Conservation (phyloP, 2,888 invertebrate genomes). For the Papilio protenor region DNA sequence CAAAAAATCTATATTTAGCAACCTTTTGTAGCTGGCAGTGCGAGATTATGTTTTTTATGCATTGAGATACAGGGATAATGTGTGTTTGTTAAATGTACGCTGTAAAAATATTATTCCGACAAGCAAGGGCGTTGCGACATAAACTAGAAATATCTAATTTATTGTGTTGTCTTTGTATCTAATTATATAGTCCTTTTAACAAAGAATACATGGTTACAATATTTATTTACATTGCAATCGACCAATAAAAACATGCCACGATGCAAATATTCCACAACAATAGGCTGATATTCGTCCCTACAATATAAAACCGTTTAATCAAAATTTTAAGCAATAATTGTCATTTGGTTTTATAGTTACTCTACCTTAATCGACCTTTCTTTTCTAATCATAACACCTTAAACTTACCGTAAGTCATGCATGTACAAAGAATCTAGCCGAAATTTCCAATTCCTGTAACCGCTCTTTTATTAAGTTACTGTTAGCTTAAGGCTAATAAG, state of each 20-base stretch:
- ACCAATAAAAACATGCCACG: too few species aligned
- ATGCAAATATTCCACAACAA: too few species aligned
- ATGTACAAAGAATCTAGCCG: background rate
- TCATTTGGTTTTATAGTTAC: too few species aligned
- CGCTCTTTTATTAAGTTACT: background rate
- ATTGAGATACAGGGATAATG: background rate
- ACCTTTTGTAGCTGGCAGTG: conserved; percentile 24
- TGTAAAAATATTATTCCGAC: conserved; percentile 18
- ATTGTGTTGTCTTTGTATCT: background rate
- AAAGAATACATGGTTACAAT: too few species aligned
- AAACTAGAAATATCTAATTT: background rate
- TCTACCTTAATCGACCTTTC: too few species aligned
- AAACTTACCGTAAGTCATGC: background rate
- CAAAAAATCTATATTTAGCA: conserved; percentile 34
- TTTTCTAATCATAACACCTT: too few species aligned
- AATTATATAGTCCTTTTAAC: background rate
- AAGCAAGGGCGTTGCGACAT: background rate
- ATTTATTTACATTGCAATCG: too few species aligned
- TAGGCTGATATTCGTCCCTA: too few species aligned
- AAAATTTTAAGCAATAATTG: too few species aligned
- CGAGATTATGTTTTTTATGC: conserved; percentile 2
- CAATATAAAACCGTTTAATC: too few species aligned
- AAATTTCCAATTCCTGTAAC: background rate
- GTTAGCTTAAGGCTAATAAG: background rate
- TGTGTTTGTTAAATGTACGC: conserved; percentile 12